Conservation (phyloP, 1,140 invertebrate species). For the Cheumatopsyche charites region DNA sequence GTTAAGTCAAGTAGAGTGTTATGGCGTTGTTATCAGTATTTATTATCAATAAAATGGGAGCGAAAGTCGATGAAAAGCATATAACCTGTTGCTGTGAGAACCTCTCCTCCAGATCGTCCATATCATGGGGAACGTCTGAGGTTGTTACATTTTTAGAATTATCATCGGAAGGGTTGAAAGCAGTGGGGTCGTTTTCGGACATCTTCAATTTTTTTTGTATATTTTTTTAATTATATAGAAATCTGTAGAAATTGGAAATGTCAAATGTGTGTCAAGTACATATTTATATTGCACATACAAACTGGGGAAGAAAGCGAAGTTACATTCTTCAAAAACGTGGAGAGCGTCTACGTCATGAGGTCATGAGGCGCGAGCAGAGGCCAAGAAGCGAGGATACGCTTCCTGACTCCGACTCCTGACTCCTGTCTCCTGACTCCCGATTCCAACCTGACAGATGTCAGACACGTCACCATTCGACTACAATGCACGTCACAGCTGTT, state of each 20-base stretch:
- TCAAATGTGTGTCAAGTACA: background rate
- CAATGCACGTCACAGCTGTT: too few relatives aligned
- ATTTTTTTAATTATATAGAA: background rate
- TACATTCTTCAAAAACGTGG: conserved; percentile 22
- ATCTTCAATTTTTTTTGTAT: conserved; percentile 33
- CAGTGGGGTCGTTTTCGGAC: conserved; percentile 44
- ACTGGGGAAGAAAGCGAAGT: background rate
- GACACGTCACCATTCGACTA: too few relatives aligned
- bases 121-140: background rate
- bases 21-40: too few relatives aligned
- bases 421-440: background rate
- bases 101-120: conserved; percentile 43
- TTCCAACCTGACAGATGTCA: background rate
- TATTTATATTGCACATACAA: background rate
- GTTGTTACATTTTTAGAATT: conserved; percentile 23
- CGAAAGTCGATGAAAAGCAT: too few relatives aligned
- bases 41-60: too few relatives aligned
- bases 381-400: background rate
- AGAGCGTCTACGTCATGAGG: background rate
- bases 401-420: background rate
- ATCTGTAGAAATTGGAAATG: conserved; percentile 5
- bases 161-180: conserved; percentile 31
- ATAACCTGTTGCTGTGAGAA: conserved; percentile 46
- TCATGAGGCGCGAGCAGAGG: background rate
- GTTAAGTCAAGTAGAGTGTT: too few relatives aligned